Evolutionary conservation across 2,797 vertebrate genomes (phyloP).

Genomic region (Erithacus rubecula): DNA sequence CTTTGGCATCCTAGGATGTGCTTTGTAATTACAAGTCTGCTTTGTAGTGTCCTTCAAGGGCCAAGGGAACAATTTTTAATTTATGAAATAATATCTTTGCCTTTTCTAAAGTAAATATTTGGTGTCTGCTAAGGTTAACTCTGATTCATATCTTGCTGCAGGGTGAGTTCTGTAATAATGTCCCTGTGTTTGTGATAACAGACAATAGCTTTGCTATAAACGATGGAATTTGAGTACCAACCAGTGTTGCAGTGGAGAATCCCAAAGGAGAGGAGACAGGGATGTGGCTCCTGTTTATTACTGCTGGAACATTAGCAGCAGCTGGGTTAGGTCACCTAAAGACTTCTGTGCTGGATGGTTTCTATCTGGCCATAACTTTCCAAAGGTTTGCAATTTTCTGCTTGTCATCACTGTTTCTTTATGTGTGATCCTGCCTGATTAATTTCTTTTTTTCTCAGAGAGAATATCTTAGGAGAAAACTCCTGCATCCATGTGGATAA

Average conservation of each 20-base stretch:
- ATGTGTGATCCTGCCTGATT: background rate
- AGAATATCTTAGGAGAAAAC: background rate
- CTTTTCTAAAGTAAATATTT: constrained; percentile 65
- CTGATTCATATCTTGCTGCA: constrained; percentile 63
- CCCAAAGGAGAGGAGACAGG: constrained; percentile 15
- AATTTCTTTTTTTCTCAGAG: background rate
- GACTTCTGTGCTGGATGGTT: background rate
- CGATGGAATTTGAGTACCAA: constrained; percentile 23
- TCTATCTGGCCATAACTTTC: background rate
- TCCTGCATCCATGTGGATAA: background rate
- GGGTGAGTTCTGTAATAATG: constrained; percentile 57
- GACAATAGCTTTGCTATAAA: constrained; percentile 54
- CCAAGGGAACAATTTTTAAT: constrained; percentile 63
- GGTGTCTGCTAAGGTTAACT: constrained; percentile 24
- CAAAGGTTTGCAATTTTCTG: constrained; percentile 48
- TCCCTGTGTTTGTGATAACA: constrained; percentile 31
- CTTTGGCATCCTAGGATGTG: background rate
- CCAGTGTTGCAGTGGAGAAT: background rate
- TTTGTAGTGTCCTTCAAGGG: constrained; percentile 43
- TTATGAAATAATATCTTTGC: constrained; percentile 73
- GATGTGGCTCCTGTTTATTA: constrained; percentile 18
- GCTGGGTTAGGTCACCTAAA: constrained; percentile 9
- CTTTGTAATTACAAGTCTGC: background rate
- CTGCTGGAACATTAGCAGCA: background rate
- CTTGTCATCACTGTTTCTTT: constrained; percentile 26